Base-by-base conservation (phyloP, 2,888 invertebrate genomes). In the Agriopis aurantiaria region DNA sequence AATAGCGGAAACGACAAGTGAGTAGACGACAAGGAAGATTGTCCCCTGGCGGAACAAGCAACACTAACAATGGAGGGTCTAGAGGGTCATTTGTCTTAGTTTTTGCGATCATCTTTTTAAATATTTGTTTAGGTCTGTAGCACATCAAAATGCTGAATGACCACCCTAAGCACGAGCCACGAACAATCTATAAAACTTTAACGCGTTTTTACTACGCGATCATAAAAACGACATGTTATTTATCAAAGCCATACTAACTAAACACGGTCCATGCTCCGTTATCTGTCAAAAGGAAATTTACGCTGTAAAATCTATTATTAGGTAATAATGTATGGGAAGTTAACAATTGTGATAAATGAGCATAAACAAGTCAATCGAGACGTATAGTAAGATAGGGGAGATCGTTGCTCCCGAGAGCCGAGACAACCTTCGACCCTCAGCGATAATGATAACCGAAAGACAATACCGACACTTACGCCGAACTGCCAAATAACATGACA, bases 321-420 rank as follows among this genome's bases (percentile, higher is more conserved):
- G 84, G 83, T 88, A 88, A 87, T 84, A 84, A 85, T 79, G 75
- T 80, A 84, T 80, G 79, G 83, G 83, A 84, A 86, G 81, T 82
- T 80, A 84, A 81, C 78, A 82, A 78, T 82, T 83, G 82, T 89
- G 88, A 91, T 91, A 88, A 85, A 88, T 76, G 86, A 82, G 76
- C 89, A 85, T 92, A 92, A 92, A 92, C 88, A 91, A 88, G 86
- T 88, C 87, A 85, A 85, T 85, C 83, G 84, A 85, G 89, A 88
- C 88, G 84, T 83, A 84, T 82, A 82, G 80, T 81, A 79, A 68
- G 88, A 89, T 90, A 90, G 78, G 77, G 77, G 80, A 84, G 92
- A 87, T 79, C 93, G 77, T 90, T 93, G 92, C 91, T 84, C 93
- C 80, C 87, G 78, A 76, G 77, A 69, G 77, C 76, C 23, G 65